Evolutionary conservation across 2,113 vertebrate species (phyloP).

Genomic region (Leucopternis melanops): DNA sequence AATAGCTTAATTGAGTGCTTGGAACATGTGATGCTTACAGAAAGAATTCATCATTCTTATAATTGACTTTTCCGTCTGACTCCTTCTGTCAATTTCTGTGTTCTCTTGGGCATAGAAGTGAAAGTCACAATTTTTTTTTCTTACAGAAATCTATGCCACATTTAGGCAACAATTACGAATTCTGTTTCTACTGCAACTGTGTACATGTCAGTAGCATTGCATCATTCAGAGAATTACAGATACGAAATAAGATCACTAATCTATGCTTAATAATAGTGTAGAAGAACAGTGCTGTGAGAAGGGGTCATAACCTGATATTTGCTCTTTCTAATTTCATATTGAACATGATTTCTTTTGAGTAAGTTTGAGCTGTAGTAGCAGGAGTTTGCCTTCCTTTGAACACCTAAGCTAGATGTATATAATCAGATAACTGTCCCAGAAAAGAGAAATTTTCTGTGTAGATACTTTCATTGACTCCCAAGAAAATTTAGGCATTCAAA

Average conservation of each 20-base stretch:
- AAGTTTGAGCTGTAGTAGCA: not conserved
- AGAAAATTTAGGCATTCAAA: not conserved
- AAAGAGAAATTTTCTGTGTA: not conserved
- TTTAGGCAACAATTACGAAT: not conserved
- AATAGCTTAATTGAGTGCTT: not conserved
- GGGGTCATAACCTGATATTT: not conserved
- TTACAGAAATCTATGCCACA: not conserved
- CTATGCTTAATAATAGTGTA: rapidly evolving
- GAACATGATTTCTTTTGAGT: not conserved
- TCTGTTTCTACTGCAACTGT: not conserved
- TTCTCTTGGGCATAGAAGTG: not conserved
- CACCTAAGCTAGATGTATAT: not conserved
- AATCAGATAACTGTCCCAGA: not conserved
- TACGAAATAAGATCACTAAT: not conserved
- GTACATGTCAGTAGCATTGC: not conserved
- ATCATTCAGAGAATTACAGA: not conserved
- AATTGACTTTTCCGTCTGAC: not conserved
- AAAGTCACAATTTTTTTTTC: not conserved
- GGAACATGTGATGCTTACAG: not conserved
- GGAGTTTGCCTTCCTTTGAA: not conserved
- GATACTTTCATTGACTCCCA: not conserved
- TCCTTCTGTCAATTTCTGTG: not conserved
- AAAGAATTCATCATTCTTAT: not conserved
- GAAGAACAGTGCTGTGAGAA: not conserved
- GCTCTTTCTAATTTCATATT: not conserved